Percentiles rank a stretch among this genome's conserved stretches.
Evolutionary conservation across 2,113 vertebrate genomes (phyloP).

Genomic region (Rallus limicola): DNA sequence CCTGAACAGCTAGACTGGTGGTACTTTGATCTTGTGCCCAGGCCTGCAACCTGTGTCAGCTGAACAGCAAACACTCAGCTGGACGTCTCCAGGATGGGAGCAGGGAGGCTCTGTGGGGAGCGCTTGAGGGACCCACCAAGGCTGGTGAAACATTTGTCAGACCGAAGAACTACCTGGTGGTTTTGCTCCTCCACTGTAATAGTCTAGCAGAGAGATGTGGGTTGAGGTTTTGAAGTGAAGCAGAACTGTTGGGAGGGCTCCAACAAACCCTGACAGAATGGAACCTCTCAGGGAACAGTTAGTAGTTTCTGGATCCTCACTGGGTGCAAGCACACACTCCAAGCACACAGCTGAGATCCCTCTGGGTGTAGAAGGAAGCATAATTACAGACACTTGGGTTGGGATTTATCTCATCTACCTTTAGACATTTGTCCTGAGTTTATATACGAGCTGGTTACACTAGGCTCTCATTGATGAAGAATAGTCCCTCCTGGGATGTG

Average conservation of each 20-base stretch:
- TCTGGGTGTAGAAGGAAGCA: not conserved
- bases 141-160: not conserved
- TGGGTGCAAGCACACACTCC: not conserved
- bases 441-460: not conserved
- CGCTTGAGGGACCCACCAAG: fast-evolving
- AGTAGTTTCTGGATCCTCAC: not conserved
- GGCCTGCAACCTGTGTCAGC: not conserved
- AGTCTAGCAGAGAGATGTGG: fast-evolving
- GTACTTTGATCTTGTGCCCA: not conserved
- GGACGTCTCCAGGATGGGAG: not conserved
- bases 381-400: not conserved
- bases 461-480: not conserved
- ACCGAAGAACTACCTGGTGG: not conserved
- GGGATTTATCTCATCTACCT: not conserved
- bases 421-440: not conserved
- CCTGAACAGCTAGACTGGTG: not conserved
- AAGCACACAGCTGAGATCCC: not conserved
- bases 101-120: fast-evolving
- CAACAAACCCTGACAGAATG: not conserved
- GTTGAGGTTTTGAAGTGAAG: not conserved
- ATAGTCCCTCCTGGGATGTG: not conserved
- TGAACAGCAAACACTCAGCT: not conserved
- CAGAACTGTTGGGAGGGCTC: not conserved
- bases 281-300: not conserved
- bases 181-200: not conserved